Conservation (phyloP, 2,888 invertebrate species). For the Bombylius discolor region DNA sequence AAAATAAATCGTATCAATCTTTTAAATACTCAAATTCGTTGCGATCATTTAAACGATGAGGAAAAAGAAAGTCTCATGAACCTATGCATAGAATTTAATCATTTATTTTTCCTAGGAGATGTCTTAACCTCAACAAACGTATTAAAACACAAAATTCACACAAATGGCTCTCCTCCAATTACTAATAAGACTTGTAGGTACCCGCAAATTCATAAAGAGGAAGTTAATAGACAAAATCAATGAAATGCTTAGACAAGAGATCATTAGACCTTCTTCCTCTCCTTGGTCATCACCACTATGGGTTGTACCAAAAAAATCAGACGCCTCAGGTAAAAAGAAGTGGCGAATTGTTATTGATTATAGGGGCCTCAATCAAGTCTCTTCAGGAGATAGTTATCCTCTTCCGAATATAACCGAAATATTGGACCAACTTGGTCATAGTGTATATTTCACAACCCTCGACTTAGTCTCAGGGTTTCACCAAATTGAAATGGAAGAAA, state of each 20-base stretch:
- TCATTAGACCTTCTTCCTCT: no score
- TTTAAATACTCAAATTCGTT: no score
- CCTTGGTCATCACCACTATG: no score
- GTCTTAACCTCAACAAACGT: background rate
- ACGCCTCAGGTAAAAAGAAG: slow-evolving; percentile 4
- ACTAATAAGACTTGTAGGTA: background rate
- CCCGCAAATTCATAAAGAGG: background rate
- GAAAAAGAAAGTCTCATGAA: no score
- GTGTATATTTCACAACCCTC: slow-evolving; percentile 11
- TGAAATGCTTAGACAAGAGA: slow-evolving; percentile 1
- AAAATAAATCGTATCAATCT: no score
- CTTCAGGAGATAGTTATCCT: slow-evolving; percentile 17
- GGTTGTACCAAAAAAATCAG: background rate
- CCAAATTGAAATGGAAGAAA: slow-evolving; percentile 10
- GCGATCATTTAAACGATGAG: no score
- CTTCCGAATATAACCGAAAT: slow-evolving; percentile 13
- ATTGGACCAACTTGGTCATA: slow-evolving; percentile 11
- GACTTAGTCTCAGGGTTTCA: slow-evolving; percentile 14
- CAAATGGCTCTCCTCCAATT: background rate
- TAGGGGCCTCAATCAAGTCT: no score
- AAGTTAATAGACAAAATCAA: slow-evolving; percentile 3
- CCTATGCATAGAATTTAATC: background rate
- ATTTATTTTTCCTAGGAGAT: slow-evolving; percentile 2
- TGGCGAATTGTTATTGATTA: slow-evolving; percentile 4
- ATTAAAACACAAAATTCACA: background rate